Base-by-base conservation (phyloP, 2,797 vertebrate species). In the Schizopygopsis malacanthus region DNA sequence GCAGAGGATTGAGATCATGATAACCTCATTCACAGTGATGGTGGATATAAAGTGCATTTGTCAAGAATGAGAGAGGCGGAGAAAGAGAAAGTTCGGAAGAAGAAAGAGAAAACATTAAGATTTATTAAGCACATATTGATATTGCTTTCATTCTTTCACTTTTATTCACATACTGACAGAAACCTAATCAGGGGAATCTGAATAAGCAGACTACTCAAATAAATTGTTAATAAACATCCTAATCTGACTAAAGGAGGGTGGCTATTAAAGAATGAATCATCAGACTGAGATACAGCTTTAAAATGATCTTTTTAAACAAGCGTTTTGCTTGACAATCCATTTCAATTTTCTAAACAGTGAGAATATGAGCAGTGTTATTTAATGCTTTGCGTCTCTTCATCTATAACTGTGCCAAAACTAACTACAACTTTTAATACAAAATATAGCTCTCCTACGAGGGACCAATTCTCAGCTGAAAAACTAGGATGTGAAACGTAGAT, bases 191-290 rank as follows among this genome's bases (percentile, higher is more conserved):
- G 82, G 92, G 92, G 90, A 92, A 94, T 94, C 82, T 28, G 90
- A 92, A 93, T 92, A 94, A 94, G 93, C 92, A 95, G 93, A 95
- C 94, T 87, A 81, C 52, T 56, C 52, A 82, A 82, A 82, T 82
- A 25, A 82, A 82, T 59, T 59, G 80, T 72, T 82, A 71, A 82
- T 72, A 71, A 82, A 72, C 65, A 65, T 93, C 83, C 73, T 90
- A 90, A 92, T 91, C 61, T 84, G 80, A 89, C 91, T 87, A 82
- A 76, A 76, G 28, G 10, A 70, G 47, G 20, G 2, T 56, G 52
- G 10, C 25, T 82, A 73, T 83, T 83, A 61, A 61, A 92, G 89
- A 93, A 87, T 89, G 90, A 93, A 94, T 92, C 89, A 90, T 90
- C 90, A 88, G 89, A 91, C 90, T 89, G 89, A 91, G 88, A 89